Evolutionary conservation across 1,140 invertebrate genomes (phyloP).

Genomic region (Epicauta chinensis): DNA sequence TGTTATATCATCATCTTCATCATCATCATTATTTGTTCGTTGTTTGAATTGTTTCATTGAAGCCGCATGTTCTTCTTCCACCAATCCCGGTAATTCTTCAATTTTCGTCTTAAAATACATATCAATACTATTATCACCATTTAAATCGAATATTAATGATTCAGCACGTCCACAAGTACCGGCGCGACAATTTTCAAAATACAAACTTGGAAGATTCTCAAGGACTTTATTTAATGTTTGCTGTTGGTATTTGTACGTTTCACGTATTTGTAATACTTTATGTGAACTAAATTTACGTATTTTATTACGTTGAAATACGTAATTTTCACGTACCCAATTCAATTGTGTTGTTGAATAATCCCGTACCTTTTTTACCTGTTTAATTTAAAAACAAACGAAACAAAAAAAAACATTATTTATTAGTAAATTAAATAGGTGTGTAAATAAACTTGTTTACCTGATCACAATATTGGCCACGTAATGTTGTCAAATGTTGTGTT

Average conservation of each 20-base stretch:
- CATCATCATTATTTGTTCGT: slow-evolving; percentile 41
- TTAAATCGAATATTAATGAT: slow-evolving; percentile 64
- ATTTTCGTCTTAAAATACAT: slow-evolving; percentile 61
- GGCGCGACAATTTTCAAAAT: slow-evolving; percentile 87
- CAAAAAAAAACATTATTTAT: too few relatives aligned
- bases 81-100: slow-evolving; percentile 44
- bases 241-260: slow-evolving; percentile 93
- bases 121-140: slow-evolving; percentile 47
- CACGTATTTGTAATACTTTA: slow-evolving; percentile 78
- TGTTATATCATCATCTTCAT: slow-evolving; percentile 39
- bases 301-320: slow-evolving; percentile 89
- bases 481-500: slow-evolving; percentile 71
- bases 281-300: slow-evolving; percentile 91
- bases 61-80: slow-evolving; percentile 39
- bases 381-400: too few relatives aligned
- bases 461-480: slow-evolving; percentile 88
- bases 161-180: slow-evolving; percentile 78
- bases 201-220: slow-evolving; percentile 86
- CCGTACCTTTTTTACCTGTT: slow-evolving; percentile 72
- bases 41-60: too few relatives aligned
- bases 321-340: slow-evolving; percentile 89
- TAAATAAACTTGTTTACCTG: too few relatives aligned
- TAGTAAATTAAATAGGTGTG: too few relatives aligned
- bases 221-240: slow-evolving; percentile 90
- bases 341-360: slow-evolving; percentile 85